Evolutionary conservation across 2,888 invertebrate species (phyloP), one percentile per base, ranked within the genome.

Genomic region (Gisinianus flammeolus): DNA sequence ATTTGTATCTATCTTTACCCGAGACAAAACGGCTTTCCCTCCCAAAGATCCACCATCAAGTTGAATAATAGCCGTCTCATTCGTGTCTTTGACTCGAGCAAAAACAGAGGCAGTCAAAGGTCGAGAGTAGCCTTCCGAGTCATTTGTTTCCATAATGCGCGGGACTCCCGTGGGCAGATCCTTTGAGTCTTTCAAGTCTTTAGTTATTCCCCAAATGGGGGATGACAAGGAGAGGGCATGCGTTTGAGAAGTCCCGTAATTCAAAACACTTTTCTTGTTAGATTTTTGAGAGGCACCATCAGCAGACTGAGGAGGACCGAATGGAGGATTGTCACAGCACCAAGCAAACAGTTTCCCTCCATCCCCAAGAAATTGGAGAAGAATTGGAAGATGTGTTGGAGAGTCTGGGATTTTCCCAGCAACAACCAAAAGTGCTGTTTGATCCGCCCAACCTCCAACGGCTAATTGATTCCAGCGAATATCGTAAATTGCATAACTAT

Each of bases 1-100:
- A 31, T 30, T 33, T 22, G n/a, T 31, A 33, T 31, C 2, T n/a
- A 26, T 24, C 33, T 52, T 78, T 86, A 92, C 93, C 89, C 93
- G 93, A 30, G 94, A 94, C 86, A 95, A 94, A 64, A 95, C 91
- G 5, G 93, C 93, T 82, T 91, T 90, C 22, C 94, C 94, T 22
- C 90, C 90, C 2, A 85, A 71, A n/a, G 90, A 91, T 30, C 90
- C 88, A 69, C 91, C 90, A 58, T 83, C 82, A 62, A 82, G 69
- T 30, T 78, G 77, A 28, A 84, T 77, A 52, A 84, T 79, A 10
- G 74, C 79, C 0, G 81, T 77, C 66, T 82, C 78, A 64, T 79
- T 76, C 5, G 78, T 75, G n/a, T 77, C 80, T 54, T 82, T 82
- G 3, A 80, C 72, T 77, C 70, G 79, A 0, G 76, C 84, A 73